Base-by-base conservation (phyloP, 2,888 invertebrate species). In the Melipona beecheii region DNA sequence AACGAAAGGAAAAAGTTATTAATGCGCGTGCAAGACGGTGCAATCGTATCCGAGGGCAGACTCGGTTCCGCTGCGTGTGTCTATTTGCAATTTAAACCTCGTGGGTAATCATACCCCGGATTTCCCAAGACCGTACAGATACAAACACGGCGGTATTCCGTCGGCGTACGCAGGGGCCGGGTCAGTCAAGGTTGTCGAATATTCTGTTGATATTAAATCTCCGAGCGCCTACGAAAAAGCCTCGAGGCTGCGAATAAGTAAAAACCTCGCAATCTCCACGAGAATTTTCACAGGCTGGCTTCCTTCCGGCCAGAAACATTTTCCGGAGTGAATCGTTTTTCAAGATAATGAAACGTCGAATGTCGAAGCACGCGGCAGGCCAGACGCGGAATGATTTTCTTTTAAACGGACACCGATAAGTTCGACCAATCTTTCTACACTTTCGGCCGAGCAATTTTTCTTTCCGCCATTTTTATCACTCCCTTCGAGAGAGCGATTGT, bases 81-180 rank as follows among this genome's bases (percentile, higher is more conserved):
- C 60, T 85, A 85, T 83, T 85, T 85, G 83, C 79, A 79, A 86
- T 85, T 88, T 84, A 88, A 88, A 81, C 82, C 84, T 82, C 74
- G 78, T 66, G 73, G 78, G 76, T 88, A 86, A 85, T 86, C 82
- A 82, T 85, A 56, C 65, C 36, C 64, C 49, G 75, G 54, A 83
- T 83, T 88, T 83, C 84, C 83, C 74, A 31, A 66, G 78, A 60
- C 64, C 56, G 58, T 56, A n/a, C n/a, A n/a, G 75, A n/a, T 62
- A 74, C 66, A 78, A 62, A 80, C 75, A 80, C 74, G 72, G 64
- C 36, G 43, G 36, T 68, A 80, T 79, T 86, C 76, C 75, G 79
- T 36, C 27, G 74, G 43, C 54, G 65, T 70, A 65, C 43, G 65
- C 76, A 54, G 52, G n/a, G 70, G 27, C n/a, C 24, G 71, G 65